These are phyloP conservation scores for Lycocerus yunnanus DNA, from an alignment of 2,888 invertebrate species.

Conservation along the genomic window DNA sequence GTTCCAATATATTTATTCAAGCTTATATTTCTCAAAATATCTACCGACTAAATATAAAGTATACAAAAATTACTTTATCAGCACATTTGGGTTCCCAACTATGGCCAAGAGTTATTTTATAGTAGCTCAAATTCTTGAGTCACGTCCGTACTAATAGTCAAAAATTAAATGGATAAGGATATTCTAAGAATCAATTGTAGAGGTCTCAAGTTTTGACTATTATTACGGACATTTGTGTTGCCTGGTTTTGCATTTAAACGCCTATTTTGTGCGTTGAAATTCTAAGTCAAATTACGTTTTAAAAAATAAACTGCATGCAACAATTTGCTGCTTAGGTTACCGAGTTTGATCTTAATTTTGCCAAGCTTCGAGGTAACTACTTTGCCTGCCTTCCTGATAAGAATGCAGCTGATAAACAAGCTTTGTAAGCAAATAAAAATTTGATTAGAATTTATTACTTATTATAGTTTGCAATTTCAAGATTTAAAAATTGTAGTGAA, in stretches of 20 bases:
- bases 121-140: background rate
- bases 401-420: background rate
- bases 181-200: no score
- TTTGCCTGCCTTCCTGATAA: background rate
- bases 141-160: no score
- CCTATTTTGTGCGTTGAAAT: background rate
- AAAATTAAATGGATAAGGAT: no score
- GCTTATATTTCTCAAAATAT: background rate
- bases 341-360: background rate
- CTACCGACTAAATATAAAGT: background rate
- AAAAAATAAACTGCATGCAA: background rate
- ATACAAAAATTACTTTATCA: background rate
- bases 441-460: background rate
- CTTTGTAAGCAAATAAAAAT: background rate
- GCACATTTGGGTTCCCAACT: background rate
- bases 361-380: background rate
- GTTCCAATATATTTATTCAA: no score
- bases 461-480: background rate
- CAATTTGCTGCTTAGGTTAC: background rate
- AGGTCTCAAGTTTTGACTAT: no score
- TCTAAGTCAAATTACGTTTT: background rate
- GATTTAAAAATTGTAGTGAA: background rate
- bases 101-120: background rate
- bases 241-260: background rate
- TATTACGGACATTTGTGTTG: no score